These are phyloP conservation scores for Ophonus ardosiacus DNA, from an alignment of 2,888 invertebrate species.

Conservation along the genomic window DNA sequence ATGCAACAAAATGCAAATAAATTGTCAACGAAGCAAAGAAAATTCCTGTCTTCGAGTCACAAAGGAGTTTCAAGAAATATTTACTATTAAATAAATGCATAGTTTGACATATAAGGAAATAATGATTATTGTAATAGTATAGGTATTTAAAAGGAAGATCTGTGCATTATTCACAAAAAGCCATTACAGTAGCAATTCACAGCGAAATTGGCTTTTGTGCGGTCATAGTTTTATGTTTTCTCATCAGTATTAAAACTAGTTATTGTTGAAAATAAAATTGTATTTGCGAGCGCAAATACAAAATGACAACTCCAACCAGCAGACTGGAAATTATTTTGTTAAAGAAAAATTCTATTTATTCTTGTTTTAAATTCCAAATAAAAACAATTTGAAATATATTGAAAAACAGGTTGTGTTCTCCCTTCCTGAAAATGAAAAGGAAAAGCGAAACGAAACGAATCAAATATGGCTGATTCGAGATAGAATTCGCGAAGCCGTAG, in stretches of 20 bases:
- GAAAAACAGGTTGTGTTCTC: slow-evolving; percentile 69
- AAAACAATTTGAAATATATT: slow-evolving; percentile 76
- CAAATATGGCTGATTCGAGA: slow-evolving; percentile 57
- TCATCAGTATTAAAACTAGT: slow-evolving; percentile 17
- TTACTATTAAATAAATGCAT: too few relatives aligned
- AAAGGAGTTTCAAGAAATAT: too few relatives aligned
- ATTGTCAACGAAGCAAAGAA: too few relatives aligned
- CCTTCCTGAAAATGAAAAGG: neutral
- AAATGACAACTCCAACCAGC: neutral
- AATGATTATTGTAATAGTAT: too few relatives aligned
- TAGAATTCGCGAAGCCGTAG: neutral
- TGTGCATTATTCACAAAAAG: neutral
- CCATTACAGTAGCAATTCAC: neutral
- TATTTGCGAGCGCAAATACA: neutral
- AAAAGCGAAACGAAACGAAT: slow-evolving; percentile 1
- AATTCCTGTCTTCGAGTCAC: too few relatives aligned
- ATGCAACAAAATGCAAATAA: too few relatives aligned
- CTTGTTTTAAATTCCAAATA: slow-evolving; percentile 74
- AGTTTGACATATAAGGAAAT: too few relatives aligned
- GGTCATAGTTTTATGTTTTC: neutral
- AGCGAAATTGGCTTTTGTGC: neutral
- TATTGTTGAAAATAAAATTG: slow-evolving; percentile 17
- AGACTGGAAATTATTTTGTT: slow-evolving; percentile 33
- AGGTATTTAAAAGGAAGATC: too few relatives aligned
- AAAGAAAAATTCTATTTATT: slow-evolving; percentile 32